phyloP scores from a whole-genome alignment of 2,113 vertebrate species.

The Clarias batrachus region DNA sequence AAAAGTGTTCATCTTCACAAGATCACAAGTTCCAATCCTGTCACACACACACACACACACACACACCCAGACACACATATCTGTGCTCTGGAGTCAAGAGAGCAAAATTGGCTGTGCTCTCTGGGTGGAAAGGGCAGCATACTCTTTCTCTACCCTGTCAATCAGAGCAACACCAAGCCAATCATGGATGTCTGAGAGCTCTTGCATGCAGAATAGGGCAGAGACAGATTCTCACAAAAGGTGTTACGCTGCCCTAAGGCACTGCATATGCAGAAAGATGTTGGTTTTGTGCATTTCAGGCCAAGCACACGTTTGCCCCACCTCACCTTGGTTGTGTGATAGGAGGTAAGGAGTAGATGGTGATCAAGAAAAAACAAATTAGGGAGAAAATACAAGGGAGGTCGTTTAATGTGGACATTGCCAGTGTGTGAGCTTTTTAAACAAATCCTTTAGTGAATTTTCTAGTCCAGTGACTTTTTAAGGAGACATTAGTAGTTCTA shows the following conservation, averaged over 20 bases:
- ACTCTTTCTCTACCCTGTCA: background rate
- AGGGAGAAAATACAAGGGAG: background rate
- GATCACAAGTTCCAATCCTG: background rate
- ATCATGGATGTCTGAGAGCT: background rate
- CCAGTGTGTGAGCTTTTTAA: background rate
- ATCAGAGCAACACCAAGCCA: background rate
- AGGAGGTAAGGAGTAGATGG: background rate
- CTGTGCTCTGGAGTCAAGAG: background rate
- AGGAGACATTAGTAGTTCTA: background rate
- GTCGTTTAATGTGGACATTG: no score
- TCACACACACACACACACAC: background rate
- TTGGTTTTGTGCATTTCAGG: background rate
- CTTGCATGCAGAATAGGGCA: background rate
- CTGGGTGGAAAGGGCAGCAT: background rate
- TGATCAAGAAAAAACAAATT: background rate
- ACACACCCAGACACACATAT: background rate
- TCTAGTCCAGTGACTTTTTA: background rate
- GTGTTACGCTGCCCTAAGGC: background rate
- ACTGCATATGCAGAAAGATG: background rate
- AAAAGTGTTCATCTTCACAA: background rate
- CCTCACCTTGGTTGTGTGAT: background rate
- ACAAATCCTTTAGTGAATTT: background rate
- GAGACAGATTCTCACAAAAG: background rate
- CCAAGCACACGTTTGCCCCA: background rate
- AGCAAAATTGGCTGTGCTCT: no score